Conservation (phyloP, 2,888 invertebrate genomes). For the Keiferia lycopersicella region DNA sequence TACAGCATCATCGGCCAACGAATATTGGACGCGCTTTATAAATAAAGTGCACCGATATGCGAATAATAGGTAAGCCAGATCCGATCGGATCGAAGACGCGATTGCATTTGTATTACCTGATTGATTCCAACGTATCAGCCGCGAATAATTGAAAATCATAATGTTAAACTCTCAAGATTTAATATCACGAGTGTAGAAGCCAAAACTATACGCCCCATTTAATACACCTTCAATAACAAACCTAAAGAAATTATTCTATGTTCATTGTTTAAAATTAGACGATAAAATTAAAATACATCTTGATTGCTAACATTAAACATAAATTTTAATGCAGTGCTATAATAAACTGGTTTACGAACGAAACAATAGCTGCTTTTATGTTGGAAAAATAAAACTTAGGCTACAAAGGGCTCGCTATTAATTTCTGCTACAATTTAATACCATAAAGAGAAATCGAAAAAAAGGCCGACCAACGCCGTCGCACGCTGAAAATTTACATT, state of each 20-base stretch:
- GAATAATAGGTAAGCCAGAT: slow-evolving; percentile 75
- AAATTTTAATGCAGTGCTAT: slow-evolving; percentile 28
- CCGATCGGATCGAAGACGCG: slow-evolving; percentile 18
- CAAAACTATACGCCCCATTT: slow-evolving; percentile 16
- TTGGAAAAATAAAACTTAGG: slow-evolving; percentile 41
- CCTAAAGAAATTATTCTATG: slow-evolving; percentile 17
- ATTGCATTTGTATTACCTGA: slow-evolving; percentile 48
- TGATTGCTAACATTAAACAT: slow-evolving; percentile 26
- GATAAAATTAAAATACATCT: slow-evolving; percentile 23
- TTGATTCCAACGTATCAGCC: slow-evolving; percentile 10
- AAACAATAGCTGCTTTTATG: slow-evolving; percentile 41
- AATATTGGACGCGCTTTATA: slow-evolving; percentile 67
- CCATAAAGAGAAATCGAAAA: slow-evolving; percentile 70
- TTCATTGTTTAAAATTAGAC: slow-evolving; percentile 26
- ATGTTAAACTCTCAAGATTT: not conserved
- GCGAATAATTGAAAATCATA: slow-evolving; percentile 11
- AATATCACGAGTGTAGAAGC: not conserved
- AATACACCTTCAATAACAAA: slow-evolving; percentile 7
- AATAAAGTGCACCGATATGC: slow-evolving; percentile 77
- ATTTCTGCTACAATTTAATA: slow-evolving; percentile 72
- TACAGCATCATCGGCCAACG: slow-evolving; percentile 47
- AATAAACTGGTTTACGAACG: slow-evolving; percentile 35
- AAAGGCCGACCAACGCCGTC: slow-evolving; percentile 73
- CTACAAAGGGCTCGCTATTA: slow-evolving; percentile 49
- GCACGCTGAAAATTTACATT: slow-evolving; percentile 79